These are phyloP conservation scores for Diarsia rubi DNA, from an alignment of 2,888 invertebrate genomes.

Conservation along the genomic window DNA sequence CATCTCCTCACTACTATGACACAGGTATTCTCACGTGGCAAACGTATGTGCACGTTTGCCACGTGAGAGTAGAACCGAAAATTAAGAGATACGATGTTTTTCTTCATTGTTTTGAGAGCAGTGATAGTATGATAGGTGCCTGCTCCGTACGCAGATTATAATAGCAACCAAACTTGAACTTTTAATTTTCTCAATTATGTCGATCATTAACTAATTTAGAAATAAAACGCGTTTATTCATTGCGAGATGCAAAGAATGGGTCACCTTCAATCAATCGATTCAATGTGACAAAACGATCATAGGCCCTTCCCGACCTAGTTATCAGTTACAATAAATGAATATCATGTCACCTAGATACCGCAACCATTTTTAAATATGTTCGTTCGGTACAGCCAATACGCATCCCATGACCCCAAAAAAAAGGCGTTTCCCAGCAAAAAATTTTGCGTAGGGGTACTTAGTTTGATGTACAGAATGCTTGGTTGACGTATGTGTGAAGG, in stretches of 20 bases:
- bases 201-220: background rate
- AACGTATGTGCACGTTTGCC: background rate
- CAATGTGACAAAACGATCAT: background rate
- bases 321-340: background rate
- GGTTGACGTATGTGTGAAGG: no score
- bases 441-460: no score
- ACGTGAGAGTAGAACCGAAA: background rate
- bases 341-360: background rate
- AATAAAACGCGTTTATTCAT: background rate
- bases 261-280: slow-evolving; percentile 5
- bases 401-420: no score
- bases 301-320: background rate
- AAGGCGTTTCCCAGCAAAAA: no score
- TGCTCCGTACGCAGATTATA: no score
- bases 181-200: no score
- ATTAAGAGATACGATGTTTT: background rate
- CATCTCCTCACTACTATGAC: background rate
- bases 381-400: background rate
- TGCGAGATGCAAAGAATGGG: slow-evolving; percentile 2
- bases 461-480: no score
- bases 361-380: no score
- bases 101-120: background rate
- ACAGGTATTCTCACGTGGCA: background rate
- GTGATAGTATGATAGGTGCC: no score
- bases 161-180: no score